Evolutionary conservation across 2,113 vertebrate genomes (phyloP).

Genomic region (Pycnonotus jocosus): DNA sequence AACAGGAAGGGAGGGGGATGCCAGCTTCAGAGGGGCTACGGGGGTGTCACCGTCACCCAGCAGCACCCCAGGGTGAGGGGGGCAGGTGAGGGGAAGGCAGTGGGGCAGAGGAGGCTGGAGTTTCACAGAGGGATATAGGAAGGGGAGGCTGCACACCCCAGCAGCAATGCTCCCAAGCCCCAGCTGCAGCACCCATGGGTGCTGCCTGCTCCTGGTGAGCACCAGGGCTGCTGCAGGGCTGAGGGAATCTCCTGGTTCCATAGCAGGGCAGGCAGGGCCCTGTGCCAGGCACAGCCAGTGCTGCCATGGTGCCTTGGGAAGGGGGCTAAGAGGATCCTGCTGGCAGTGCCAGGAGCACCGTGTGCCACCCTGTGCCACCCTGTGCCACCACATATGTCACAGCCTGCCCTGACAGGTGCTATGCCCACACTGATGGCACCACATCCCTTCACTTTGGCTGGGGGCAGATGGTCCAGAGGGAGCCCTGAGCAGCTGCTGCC

Average conservation of each 20-base stretch:
- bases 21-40: neutral
- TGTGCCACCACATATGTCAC: accelerated
- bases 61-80: accelerated
- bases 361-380: accelerated
- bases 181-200: accelerated
- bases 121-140: accelerated
- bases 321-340: neutral
- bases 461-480: accelerated
- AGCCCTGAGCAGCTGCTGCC: neutral
- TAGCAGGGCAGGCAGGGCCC: accelerated
- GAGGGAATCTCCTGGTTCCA: accelerated
- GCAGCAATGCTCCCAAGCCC: accelerated
- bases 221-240: accelerated
- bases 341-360: neutral
- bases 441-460: accelerated
- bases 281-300: accelerated
- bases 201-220: neutral
- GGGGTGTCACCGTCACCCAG: neutral
- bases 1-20: conserved; percentile 20
- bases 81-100: neutral
- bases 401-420: neutral
- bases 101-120: neutral
- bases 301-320: accelerated
- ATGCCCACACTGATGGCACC: accelerated
- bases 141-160: accelerated